These are phyloP conservation scores for Aradophagus sp. DNA, from an alignment of 1,140 invertebrate genomes.

Conservation along the genomic window DNA sequence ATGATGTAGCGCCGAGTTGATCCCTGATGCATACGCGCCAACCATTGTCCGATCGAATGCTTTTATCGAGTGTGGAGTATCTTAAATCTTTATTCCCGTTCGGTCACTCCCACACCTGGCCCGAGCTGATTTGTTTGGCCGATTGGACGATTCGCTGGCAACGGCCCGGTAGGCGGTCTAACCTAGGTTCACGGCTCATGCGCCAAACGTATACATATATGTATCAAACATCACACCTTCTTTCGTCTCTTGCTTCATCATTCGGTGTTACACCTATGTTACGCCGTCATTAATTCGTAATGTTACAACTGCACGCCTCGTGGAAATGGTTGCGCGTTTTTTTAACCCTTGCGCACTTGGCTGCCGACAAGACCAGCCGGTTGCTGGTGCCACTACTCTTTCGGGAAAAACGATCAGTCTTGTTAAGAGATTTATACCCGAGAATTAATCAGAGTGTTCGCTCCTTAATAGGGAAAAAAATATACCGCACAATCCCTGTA, in stretches of 20 bases:
- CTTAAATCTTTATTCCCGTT: constrained; percentile 59
- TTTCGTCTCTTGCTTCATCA: constrained; percentile 30
- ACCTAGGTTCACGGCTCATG: constrained; percentile 39
- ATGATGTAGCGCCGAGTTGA: constrained; percentile 44
- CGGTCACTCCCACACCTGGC: constrained; percentile 68
- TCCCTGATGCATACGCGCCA: constrained; percentile 57
- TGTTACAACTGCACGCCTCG: not conserved
- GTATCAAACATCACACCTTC: constrained; percentile 32
- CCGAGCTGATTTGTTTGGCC: constrained; percentile 52
- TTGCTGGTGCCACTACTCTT: too few relatives aligned
- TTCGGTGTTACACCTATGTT: constrained; percentile 2
- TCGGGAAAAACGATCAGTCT: too few relatives aligned
- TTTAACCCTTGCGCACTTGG: too few relatives aligned
- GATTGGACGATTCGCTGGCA: constrained; percentile 49
- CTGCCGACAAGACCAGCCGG: too few relatives aligned
- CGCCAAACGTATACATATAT: constrained; percentile 30
- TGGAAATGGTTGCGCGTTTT: constrained; percentile 20
- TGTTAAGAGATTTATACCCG: too few relatives aligned
- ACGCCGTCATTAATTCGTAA: constrained; percentile 9
- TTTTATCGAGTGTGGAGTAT: constrained; percentile 58
- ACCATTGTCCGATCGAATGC: constrained; percentile 59
- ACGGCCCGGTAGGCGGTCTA: constrained; percentile 50
- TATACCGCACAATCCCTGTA: too few relatives aligned
- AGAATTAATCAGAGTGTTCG: too few relatives aligned
- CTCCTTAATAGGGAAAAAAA: too few relatives aligned